Percentiles rank a stretch among this genome's conserved stretches.
phyloP scores from a whole-genome alignment of 2,797 vertebrate species.

The Vultur gryphus region DNA sequence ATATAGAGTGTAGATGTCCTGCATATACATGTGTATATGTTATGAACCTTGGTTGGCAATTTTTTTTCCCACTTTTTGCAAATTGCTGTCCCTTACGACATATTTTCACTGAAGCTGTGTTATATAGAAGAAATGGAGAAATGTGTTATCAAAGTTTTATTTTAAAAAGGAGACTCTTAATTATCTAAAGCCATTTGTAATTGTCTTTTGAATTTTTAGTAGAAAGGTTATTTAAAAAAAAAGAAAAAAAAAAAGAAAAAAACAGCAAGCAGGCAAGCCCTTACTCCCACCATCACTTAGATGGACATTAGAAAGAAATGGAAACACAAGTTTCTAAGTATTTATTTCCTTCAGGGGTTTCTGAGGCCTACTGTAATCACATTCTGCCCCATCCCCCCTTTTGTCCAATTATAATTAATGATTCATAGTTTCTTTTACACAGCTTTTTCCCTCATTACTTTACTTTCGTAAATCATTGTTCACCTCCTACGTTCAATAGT shows the following conservation, averaged over 20 bases:
- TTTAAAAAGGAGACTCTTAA: slow-evolving; percentile 65
- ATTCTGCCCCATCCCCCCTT: slow-evolving; percentile 29
- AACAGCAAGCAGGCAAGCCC: slow-evolving; percentile 3
- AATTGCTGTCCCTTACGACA: slow-evolving; percentile 71
- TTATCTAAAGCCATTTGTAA: slow-evolving; percentile 70
- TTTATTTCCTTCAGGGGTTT: slow-evolving; percentile 25
- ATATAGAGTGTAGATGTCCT: slow-evolving; percentile 75
- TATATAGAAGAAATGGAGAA: slow-evolving; percentile 71
- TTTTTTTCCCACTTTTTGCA: slow-evolving; percentile 65
- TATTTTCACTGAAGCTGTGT: slow-evolving; percentile 65
- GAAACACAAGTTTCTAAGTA: background rate
- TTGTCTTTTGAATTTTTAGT: slow-evolving; percentile 57
- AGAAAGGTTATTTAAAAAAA: slow-evolving; percentile 40
- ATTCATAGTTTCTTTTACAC: slow-evolving; percentile 43
- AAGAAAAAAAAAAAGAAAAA: background rate
- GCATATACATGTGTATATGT: slow-evolving; percentile 78
- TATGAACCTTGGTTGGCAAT: slow-evolving; percentile 65
- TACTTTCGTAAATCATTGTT: slow-evolving; percentile 46
- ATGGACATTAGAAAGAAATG: background rate
- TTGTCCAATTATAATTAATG: slow-evolving; percentile 37
- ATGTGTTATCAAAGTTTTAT: slow-evolving; percentile 72
- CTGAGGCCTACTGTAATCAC: slow-evolving; percentile 4
- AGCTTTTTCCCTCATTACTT: slow-evolving; percentile 12
- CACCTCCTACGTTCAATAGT: slow-evolving; percentile 60
- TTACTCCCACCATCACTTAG: background rate